These are phyloP conservation scores for Danaus plexippus DNA, from an alignment of 1,140 invertebrate genomes.

Conservation along the genomic window DNA sequence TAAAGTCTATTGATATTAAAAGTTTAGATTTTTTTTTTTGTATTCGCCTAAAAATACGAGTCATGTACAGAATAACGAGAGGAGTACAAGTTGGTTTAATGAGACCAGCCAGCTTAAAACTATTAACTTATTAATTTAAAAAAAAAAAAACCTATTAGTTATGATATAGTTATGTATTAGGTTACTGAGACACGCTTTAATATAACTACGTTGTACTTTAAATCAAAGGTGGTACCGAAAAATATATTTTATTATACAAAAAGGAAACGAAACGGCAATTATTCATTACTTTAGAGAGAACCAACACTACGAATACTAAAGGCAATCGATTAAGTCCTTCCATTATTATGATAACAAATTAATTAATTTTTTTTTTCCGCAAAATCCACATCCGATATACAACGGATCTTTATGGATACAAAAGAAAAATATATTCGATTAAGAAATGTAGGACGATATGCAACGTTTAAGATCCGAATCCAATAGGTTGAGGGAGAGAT, in stretches of 20 bases:
- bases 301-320: constrained; percentile 54
- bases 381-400: constrained; percentile 53
- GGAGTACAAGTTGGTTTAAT: constrained; percentile 55
- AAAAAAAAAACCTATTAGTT: constrained; percentile 48
- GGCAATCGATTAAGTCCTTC: constrained; percentile 41
- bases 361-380: constrained; percentile 32
- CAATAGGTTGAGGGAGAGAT: constrained; percentile 47
- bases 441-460: constrained; percentile 69
- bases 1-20: constrained; percentile 64
- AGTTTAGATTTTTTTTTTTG: constrained; percentile 47
- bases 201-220: constrained; percentile 69
- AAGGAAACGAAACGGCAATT: constrained; percentile 48
- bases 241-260: constrained; percentile 64
- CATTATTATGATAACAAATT: constrained; percentile 52
- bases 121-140: constrained; percentile 19
- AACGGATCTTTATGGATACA: constrained; percentile 58
- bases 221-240: constrained; percentile 71
- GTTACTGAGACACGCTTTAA: constrained; percentile 60
- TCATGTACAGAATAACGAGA: constrained; percentile 55
- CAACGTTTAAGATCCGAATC: constrained; percentile 61
- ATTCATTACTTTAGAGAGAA: constrained; percentile 56
- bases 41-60: constrained; percentile 45
- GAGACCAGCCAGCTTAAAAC: constrained; percentile 64
- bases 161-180: constrained; percentile 60
- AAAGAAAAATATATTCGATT: constrained; percentile 58